These are phyloP conservation scores for Trichomycterus rosablanca DNA, from an alignment of 2,113 vertebrate genomes.

Conservation along the genomic window DNA sequence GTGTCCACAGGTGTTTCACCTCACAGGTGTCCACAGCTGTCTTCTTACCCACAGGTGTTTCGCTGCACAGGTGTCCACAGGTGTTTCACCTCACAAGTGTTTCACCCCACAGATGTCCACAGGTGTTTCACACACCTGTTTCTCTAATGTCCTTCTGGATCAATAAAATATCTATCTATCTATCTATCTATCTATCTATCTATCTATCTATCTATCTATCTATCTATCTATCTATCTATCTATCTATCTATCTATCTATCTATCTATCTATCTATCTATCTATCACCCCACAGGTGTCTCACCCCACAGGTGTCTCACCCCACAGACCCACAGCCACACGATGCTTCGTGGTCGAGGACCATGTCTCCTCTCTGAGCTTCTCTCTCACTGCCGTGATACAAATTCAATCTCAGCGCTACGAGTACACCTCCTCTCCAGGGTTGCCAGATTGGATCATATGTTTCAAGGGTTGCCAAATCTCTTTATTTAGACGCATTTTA, in stretches of 20 bases:
- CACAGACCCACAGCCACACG: background rate
- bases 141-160: no score
- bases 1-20: no score
- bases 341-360: background rate
- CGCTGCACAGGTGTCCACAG: background rate
- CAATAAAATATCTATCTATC: no score
- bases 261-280: no score
- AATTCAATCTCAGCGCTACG: constrained; percentile 32
- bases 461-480: no score
- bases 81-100: background rate
- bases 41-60: no score
- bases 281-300: background rate
- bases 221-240: no score
- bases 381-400: background rate
- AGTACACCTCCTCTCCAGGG: background rate
- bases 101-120: background rate
- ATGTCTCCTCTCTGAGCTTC: background rate
- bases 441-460: background rate
- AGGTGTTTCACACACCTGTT: background rate
- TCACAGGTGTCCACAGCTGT: no score
- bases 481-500: no score
- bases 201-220: no score
- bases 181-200: no score
- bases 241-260: no score
- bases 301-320: background rate